Percentiles rank a stretch among this genome's conserved stretches.
These are phyloP conservation scores for Nestor notabilis DNA, from an alignment of 2,113 vertebrate species.

Conservation along the genomic window DNA sequence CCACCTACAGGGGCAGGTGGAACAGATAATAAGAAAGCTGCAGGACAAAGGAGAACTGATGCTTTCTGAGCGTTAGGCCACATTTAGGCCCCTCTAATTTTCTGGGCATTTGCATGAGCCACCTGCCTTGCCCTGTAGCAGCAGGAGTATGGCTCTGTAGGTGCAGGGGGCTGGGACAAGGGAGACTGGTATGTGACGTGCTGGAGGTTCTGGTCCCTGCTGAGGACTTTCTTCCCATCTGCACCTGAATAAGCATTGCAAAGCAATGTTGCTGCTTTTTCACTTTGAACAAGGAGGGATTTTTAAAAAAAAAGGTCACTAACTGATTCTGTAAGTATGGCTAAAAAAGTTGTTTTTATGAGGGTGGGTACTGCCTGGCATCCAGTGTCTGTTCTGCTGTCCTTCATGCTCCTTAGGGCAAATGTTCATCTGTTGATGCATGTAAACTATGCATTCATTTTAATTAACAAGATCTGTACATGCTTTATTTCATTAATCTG, in stretches of 20 bases:
- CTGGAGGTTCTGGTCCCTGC: neutral
- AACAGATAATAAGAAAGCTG: neutral
- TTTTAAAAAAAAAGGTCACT: no score
- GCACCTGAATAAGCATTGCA: neutral
- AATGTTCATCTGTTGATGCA: neutral
- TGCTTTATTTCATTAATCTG: neutral
- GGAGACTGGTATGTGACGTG: neutral
- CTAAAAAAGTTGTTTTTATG: neutral
- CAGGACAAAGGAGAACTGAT: neutral
- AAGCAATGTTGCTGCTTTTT: neutral
- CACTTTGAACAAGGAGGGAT: neutral
- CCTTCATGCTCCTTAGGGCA: neutral
- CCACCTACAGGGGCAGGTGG: neutral
- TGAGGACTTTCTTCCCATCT: neutral
- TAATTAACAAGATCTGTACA: neutral
- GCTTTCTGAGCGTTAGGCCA: neutral
- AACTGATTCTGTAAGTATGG: neutral
- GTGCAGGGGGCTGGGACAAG: neutral
- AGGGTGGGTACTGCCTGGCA: neutral
- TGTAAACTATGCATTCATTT: neutral
- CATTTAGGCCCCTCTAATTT: fast-evolving
- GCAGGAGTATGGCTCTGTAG: neutral
- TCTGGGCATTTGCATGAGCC: fast-evolving
- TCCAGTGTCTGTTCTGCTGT: neutral
- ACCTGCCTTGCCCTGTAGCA: neutral